Base-by-base conservation (phyloP, 1,140 invertebrate genomes). In the Laodelphax striatellus region DNA sequence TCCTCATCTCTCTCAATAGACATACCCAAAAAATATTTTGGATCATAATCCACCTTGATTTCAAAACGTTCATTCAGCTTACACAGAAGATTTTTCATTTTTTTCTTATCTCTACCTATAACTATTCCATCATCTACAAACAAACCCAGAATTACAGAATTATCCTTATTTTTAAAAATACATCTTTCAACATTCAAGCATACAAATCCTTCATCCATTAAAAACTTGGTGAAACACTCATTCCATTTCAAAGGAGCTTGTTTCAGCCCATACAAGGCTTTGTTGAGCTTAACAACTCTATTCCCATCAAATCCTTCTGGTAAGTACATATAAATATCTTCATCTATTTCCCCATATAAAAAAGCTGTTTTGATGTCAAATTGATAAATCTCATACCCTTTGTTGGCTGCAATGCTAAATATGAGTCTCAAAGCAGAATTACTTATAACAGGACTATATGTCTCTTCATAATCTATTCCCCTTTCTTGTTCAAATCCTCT, bases 181-280 rank as follows among this genome's bases (percentile, higher is more conserved):
- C 34, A 38, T 11, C 34, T 9, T 13, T 38, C 34, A 38, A 38
- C 10, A 38, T 9, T 13, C 8, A 38, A 9, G 10, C 9, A 9
- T 38, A 8, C 11, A 11, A 8, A 38, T 13, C 34, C 57, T 24
- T 54, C 11, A 17, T 55, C 28, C 8, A 21, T 17, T 53, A 63
- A 54, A 55, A 54, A 55, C 6, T 28, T 50, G 1, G 21, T 13
- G 21, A 63, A 55, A 58, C 24, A 24, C 42, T 54, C 9, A 52
- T 71, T 58, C 72, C 70, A 75, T 42, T 55, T 55, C 53, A 68
- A 56, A 2, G 66, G 66, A 0, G 69, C 66, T 61, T 75, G 70
- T 66, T 74, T 75, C 24, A 75, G 64, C 0, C 73, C 74, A 70
- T 76, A 75, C 1, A 76, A 42, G 24, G 69, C 68, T 65, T 72